These are phyloP conservation scores for Nemopilema nomurai DNA, from an alignment of 30 jellyfish, hydroid and myxozoan species.

Conservation along the genomic window DNA sequence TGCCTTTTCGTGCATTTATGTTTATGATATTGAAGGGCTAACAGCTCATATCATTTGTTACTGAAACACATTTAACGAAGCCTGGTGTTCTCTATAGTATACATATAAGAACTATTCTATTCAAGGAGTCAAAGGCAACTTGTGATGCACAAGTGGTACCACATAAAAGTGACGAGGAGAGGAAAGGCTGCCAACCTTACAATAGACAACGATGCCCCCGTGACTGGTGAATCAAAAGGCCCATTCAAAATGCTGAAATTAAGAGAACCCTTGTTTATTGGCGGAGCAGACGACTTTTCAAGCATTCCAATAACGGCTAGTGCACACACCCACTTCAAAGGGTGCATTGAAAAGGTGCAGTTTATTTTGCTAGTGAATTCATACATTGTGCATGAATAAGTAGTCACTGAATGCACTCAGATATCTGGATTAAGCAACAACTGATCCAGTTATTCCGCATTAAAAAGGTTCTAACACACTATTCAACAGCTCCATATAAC, in stretches of 20 bases:
- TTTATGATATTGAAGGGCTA: too few species aligned
- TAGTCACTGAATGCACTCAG: neutral
- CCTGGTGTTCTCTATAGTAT: too few species aligned
- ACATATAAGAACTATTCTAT: too few species aligned
- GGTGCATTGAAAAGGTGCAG: slow-evolving; percentile 70
- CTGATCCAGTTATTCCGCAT: too few species aligned
- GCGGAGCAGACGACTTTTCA: slow-evolving; percentile 34
- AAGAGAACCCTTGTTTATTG: slow-evolving; percentile 54
- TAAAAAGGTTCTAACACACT: too few species aligned
- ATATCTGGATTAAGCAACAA: too few species aligned
- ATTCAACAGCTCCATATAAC: too few species aligned
- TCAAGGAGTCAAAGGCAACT: slow-evolving; percentile 46
- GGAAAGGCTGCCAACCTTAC: slow-evolving; percentile 24
- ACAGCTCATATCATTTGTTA: too few species aligned
- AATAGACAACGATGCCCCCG: slow-evolving; percentile 18
- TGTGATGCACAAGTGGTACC: slow-evolving; percentile 46
- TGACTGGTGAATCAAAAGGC: slow-evolving; percentile 57
- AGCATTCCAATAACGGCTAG: slow-evolving; percentile 38
- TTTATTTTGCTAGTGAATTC: neutral
- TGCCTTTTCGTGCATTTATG: too few species aligned
- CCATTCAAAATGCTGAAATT: slow-evolving; percentile 64
- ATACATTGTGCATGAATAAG: neutral
- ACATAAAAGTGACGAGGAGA: slow-evolving; percentile 17
- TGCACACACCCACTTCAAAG: slow-evolving; percentile 41
- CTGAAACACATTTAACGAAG: too few species aligned